phyloP scores from a whole-genome alignment of 2,797 vertebrate species.

The Labeo calbasu region DNA sequence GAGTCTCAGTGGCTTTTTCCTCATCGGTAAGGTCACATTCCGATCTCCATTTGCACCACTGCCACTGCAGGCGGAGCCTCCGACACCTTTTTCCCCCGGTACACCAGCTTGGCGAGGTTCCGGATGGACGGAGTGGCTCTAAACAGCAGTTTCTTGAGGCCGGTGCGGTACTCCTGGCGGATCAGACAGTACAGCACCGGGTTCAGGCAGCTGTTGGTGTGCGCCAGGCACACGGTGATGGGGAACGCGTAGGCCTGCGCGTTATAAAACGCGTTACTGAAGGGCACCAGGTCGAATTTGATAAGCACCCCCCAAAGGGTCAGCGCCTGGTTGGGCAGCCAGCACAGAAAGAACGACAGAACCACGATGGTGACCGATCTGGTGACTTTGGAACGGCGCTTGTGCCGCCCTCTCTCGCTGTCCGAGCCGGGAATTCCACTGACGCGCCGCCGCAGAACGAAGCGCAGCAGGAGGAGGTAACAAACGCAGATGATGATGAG shows the following conservation, averaged over 20 bases:
- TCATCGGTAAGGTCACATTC: slow-evolving; percentile 62
- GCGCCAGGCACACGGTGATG: slow-evolving; percentile 81
- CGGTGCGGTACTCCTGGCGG: slow-evolving; percentile 77
- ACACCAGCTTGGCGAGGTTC: slow-evolving; percentile 63
- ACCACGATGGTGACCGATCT: slow-evolving; percentile 80
- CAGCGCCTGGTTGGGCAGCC: slow-evolving; percentile 84
- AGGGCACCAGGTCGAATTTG: slow-evolving; percentile 82
- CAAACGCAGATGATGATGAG: slow-evolving; percentile 76
- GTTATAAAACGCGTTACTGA: slow-evolving; percentile 82
- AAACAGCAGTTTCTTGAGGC: slow-evolving; percentile 76
- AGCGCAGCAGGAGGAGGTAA: slow-evolving; percentile 79
- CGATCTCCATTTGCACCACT: slow-evolving; percentile 68
- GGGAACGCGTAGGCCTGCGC: slow-evolving; percentile 82
- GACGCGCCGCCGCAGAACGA: slow-evolving; percentile 73
- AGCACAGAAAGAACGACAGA: slow-evolving; percentile 83
- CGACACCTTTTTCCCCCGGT: slow-evolving; percentile 72
- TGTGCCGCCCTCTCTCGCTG: slow-evolving; percentile 69
- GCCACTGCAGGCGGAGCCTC: slow-evolving; percentile 66
- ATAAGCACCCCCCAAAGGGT: slow-evolving; percentile 83
- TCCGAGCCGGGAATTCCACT: slow-evolving; percentile 68
- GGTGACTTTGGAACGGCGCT: slow-evolving; percentile 78
- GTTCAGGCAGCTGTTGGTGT: slow-evolving; percentile 83
- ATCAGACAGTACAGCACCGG: slow-evolving; percentile 84
- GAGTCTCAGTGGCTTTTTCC: neutral
- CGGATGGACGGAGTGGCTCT: slow-evolving; percentile 69